Conservation (phyloP, 2,797 vertebrate genomes). For the Falco columbarius region DNA sequence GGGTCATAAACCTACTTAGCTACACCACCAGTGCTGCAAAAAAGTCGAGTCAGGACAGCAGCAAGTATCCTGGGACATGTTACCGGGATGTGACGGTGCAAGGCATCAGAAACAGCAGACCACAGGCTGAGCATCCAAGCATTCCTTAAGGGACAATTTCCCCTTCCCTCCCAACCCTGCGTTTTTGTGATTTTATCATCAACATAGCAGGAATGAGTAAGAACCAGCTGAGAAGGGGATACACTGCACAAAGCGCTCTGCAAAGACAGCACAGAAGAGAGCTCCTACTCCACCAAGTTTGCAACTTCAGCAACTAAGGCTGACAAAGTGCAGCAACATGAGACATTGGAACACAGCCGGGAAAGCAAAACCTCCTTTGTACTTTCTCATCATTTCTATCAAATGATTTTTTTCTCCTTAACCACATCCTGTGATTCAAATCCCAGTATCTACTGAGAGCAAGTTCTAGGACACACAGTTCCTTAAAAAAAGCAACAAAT, state of each 20-base stretch:
- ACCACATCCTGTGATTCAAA: conserved; percentile 37
- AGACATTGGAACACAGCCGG: background rate
- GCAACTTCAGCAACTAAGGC: background rate
- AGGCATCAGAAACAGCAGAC: background rate
- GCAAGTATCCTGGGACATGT: background rate
- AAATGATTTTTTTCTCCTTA: background rate
- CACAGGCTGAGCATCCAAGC: background rate
- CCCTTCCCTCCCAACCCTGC: background rate
- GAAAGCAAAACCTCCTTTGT: background rate
- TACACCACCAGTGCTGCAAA: background rate
- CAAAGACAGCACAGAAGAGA: background rate
- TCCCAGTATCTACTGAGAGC: background rate
- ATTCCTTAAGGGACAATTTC: background rate
- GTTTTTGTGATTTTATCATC: background rate
- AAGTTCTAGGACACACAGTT: conserved; percentile 8
- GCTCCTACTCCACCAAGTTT: background rate
- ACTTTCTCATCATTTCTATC: conserved; percentile 11
- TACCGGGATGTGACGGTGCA: background rate
- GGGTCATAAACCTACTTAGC: background rate
- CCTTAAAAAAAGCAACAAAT: conserved; percentile 26
- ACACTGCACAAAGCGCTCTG: background rate
- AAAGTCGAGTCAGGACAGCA: background rate
- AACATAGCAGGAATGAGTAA: rapidly evolving
- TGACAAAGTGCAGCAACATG: background rate
- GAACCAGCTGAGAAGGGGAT: background rate